Base-by-base conservation (phyloP, 2,888 invertebrate species). In the Tachina grossa region DNA sequence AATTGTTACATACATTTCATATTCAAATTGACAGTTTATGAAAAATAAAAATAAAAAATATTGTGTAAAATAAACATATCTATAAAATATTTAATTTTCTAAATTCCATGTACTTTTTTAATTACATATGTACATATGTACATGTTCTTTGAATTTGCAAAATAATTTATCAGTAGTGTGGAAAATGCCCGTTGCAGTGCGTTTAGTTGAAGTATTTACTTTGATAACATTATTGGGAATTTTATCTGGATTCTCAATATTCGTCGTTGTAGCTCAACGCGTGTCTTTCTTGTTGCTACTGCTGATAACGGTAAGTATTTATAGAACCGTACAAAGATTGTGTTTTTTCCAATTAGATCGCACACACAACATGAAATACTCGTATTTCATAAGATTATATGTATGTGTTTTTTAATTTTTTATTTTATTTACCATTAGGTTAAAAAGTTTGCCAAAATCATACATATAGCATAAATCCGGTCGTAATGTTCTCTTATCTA, bases 111-210 rank as follows among this genome's bases (percentile, higher is more conserved):
- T 81, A 11, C 1, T 39, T 66, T 43, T 45, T 53, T 14, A 76
- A 80, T 79, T 81, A 31, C 31, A 31, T 79, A 22, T 22, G 22
- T 31, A 31, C 31, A 31, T 31, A 2, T 31, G 31, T 4, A 83
- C 1, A 66, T 43, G 51, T 71, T 47, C 9, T 13, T 19, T 72
- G 31, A 31, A 31, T 41, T n/a, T 41, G 61, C 13, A 47, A 45
- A 59, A 57, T 9, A 14, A 31, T 11, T 47, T 5, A 31, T 31
- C 31, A 31, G 31, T 31, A 14, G 59, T 51, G 19, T 55, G 16
- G 31, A 87, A 72, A 83, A 90, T 90, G 90, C 87, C 89, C 16
- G 89, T 90, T 41, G 90, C 89, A 11, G 89, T 90, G 31, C 89
- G 88, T 82, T 87, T 90, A 39, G 87, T 90, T 47, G 90, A 90